A percentile compares a stretch with the other conserved stretches of the same genome.
Evolutionary conservation across 2,113 vertebrate species (phyloP).

Genomic region (Lasiurus borealis): DNA sequence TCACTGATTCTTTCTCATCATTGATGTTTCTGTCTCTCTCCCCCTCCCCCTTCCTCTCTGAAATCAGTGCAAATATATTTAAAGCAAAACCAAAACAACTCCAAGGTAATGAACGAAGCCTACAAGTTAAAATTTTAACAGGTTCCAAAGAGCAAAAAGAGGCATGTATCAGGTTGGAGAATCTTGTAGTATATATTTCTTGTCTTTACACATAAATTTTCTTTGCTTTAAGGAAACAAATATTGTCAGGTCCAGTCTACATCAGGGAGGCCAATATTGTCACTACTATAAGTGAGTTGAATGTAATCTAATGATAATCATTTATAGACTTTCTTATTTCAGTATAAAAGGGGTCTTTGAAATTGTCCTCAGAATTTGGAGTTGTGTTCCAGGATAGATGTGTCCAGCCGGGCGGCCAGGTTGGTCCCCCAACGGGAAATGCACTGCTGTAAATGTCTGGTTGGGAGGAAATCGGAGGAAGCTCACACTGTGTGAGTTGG

Average conservation of each 20-base stretch:
- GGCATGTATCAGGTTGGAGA: not conserved
- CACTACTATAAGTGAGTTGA: conserved; percentile 41
- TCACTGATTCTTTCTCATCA: no score
- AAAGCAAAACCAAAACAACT: not conserved
- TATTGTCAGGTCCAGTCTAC: not conserved
- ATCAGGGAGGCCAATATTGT: not conserved
- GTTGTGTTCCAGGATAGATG: not conserved
- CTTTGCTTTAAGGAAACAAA: conserved; percentile 58
- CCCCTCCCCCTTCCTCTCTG: no score
- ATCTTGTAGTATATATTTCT: conserved; percentile 1
- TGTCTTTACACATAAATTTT: conserved; percentile 23
- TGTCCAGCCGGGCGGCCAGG: not conserved
- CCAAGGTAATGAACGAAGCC: conserved; percentile 13
- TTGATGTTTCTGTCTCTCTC: no score
- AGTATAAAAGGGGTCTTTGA: conserved; percentile 14
- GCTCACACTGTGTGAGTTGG: not conserved
- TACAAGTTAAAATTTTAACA: conserved; percentile 53
- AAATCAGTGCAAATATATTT: no score
- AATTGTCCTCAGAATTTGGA: not conserved
- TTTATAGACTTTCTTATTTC: not conserved
- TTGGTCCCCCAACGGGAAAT: not conserved
- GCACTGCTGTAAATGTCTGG: not conserved
- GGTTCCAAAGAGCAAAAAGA: conserved; percentile 53
- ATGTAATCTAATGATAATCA: conserved; percentile 2
- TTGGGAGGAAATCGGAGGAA: conserved; percentile 15